Base-by-base conservation (phyloP, 2,113 vertebrate genomes). In the Mus pahari region DNA sequence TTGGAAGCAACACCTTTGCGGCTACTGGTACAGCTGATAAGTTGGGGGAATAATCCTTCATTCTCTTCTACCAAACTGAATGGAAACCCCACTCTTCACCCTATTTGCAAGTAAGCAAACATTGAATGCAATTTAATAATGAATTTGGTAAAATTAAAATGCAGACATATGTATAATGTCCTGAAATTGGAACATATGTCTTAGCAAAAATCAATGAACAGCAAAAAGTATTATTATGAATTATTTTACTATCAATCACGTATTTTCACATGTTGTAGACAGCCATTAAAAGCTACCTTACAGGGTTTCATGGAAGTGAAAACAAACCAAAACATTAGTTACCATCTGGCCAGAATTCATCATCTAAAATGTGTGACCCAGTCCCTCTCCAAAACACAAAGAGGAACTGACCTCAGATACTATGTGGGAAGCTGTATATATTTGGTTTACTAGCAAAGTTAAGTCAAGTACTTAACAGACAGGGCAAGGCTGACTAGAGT, bases 111-210 rank as follows among this genome's bases (percentile, higher is more conserved):
- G 14, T 50, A 53, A 4, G 6, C 14, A 22, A 22, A 17, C 45
- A 55, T 11, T 39, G 11, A 64, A 64, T 31, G 62, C 62, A 64
- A 31, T 50, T 71, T 36, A 81, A 81, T 73, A 73, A 78, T 83
- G 42, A 78, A 53, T 60, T 88, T 90, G 58, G 81, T 87, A 92
- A 96, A 89, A 58, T 39, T 75, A 60, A 94, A 89, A 83, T 79
- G 60, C 64, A 3, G 74, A 20, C 9, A 64, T 31, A 39, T 22
- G 12, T 68, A 2, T 19, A 89, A 68, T 31, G 26, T 73, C 58
- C 28, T 81, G n/a, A 91, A 74, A 78, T 48, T 9, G 31, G 28
- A 55, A 20, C 28, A 6, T 55, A 66, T 19, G 13, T 78, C 75
- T 77, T 58, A 78, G 68, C 58, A 89, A 82, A 17, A 2, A 62